A percentile compares a stretch with the other conserved stretches of the same genome.
phyloP scores from a whole-genome alignment of 2,888 invertebrate species.

The Caenorhabditis drosophilae region DNA sequence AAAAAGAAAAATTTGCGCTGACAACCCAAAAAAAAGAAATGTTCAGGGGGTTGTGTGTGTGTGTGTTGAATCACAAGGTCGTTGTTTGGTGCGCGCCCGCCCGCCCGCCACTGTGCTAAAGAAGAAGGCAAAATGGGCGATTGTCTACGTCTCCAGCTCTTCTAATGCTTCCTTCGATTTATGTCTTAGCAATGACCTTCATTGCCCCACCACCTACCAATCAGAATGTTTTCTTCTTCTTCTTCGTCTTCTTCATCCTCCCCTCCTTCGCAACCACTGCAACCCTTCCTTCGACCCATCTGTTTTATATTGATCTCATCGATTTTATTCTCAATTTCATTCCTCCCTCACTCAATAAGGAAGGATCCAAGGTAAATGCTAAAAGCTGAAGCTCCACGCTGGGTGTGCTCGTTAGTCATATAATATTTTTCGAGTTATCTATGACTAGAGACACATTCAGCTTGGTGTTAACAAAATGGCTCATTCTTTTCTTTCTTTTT shows the following conservation, averaged over 20 bases:
- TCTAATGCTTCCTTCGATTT: no score
- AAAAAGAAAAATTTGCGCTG: no score
- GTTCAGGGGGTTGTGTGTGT: no score
- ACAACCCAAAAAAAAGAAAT: no score
- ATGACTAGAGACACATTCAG: slow-evolving; percentile 60
- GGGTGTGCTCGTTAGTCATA: slow-evolving; percentile 32
- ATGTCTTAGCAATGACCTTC: not conserved
- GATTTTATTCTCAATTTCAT: not conserved
- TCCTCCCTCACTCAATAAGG: not conserved
- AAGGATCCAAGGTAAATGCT: not conserved
- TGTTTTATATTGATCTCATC: not conserved
- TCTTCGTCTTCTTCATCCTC: no score
- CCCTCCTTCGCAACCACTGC: no score
- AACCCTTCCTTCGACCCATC: not conserved
- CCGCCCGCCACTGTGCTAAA: no score
- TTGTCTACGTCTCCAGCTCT: no score
- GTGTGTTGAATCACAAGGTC: no score
- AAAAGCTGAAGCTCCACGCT: slow-evolving; percentile 17
- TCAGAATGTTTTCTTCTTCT: not conserved
- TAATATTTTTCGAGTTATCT: slow-evolving; percentile 2
- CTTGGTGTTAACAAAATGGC: slow-evolving; percentile 20
- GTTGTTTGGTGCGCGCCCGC: no score
- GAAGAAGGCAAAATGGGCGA: no score
- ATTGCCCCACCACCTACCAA: not conserved
- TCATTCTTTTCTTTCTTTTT: not conserved